phyloP scores from a whole-genome alignment of 2,113 vertebrate genomes.

The Tympanuchus pallidicinctus region DNA sequence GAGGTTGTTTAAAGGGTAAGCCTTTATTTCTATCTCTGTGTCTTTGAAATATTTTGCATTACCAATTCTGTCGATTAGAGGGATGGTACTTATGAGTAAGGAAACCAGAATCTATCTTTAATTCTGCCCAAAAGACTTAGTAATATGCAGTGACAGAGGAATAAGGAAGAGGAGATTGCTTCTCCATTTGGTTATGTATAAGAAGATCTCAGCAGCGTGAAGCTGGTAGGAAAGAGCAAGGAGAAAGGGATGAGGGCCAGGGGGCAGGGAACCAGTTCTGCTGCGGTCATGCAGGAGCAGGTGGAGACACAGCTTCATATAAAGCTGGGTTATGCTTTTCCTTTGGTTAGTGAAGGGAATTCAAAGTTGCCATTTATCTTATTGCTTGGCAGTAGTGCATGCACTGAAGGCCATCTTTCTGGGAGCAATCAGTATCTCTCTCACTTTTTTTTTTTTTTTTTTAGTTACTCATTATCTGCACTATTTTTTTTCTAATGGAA shows the following conservation, averaged over 20 bases:
- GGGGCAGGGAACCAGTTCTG: background rate
- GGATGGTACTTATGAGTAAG: background rate
- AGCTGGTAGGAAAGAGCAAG: background rate
- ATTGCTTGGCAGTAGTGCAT: background rate
- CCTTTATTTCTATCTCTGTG: background rate
- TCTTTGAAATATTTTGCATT: background rate
- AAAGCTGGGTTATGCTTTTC: background rate
- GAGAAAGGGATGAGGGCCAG: background rate
- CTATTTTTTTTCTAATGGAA: fast-evolving
- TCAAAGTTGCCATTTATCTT: background rate
- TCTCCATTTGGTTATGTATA: background rate
- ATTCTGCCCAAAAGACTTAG: background rate
- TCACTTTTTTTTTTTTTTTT: background rate
- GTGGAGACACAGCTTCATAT: fast-evolving
- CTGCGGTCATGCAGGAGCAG: background rate
- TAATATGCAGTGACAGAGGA: background rate
- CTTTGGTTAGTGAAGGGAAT: background rate
- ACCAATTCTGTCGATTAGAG: background rate
- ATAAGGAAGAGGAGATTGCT: background rate
- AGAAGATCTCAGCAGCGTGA: background rate
- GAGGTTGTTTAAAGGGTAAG: background rate
- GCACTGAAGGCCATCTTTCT: background rate
- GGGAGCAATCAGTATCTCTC: background rate
- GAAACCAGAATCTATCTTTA: background rate
- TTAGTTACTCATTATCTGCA: background rate